Evolutionary conservation across 2,797 vertebrate genomes (phyloP).

Genomic region (Halcyon badia): DNA sequence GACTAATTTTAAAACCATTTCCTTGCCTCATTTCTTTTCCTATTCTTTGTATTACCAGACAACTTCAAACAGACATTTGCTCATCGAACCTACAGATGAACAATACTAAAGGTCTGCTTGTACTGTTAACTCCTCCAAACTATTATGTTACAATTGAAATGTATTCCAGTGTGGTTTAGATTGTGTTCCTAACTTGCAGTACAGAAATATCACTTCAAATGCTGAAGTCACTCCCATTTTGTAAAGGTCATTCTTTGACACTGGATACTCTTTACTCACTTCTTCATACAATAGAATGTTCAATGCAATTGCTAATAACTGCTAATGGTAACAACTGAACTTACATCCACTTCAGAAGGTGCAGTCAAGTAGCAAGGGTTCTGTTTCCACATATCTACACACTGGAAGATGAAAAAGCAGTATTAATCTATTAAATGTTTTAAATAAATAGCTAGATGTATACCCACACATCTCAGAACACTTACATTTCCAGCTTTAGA

Average conservation of each 20-base stretch:
- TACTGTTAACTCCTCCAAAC: neutral
- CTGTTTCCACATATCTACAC: constrained; percentile 98
- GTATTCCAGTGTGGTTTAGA: neutral
- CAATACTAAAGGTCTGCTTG: neutral
- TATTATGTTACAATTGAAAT: neutral
- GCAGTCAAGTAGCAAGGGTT: constrained; percentile 90
- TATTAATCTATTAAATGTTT: neutral
- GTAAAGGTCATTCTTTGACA: neutral
- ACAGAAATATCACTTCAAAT: neutral
- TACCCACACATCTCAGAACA: neutral
- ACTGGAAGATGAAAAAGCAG: constrained; percentile 81
- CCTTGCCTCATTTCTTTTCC: neutral
- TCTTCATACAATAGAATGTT: neutral
- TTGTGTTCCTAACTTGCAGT: neutral
- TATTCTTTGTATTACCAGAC: neutral
- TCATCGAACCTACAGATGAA: neutral
- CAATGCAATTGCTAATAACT: neutral
- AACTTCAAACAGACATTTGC: neutral
- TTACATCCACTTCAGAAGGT: constrained; percentile 97
- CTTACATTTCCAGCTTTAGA: constrained; percentile 97
- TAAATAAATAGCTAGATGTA: neutral
- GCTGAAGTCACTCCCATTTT: neutral
- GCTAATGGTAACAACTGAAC: constrained; percentile 64
- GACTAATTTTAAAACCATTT: neutral
- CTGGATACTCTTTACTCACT: neutral